Evolutionary conservation across 2,888 invertebrate species (phyloP).

Genomic region (Chironomus riparius): DNA sequence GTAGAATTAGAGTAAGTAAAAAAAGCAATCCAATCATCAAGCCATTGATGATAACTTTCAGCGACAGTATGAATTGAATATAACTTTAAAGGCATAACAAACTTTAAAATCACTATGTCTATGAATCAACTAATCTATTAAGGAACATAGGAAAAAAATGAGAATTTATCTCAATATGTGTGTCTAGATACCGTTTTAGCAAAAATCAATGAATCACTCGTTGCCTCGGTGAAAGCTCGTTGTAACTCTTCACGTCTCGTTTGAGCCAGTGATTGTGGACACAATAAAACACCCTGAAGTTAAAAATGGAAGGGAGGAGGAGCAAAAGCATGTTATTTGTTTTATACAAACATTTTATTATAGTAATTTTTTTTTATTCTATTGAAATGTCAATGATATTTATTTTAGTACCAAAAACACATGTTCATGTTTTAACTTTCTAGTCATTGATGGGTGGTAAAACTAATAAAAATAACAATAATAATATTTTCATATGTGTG

Average conservation of each 20-base stretch:
- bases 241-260: slow-evolving; percentile 74
- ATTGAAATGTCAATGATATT: too few species aligned
- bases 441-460: too few species aligned
- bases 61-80: not conserved
- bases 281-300: slow-evolving; percentile 57
- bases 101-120: too few species aligned
- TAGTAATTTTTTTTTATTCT: too few species aligned
- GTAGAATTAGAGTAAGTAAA: not conserved
- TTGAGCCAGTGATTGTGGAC: slow-evolving; percentile 84
- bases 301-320: not conserved
- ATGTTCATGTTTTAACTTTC: too few species aligned
- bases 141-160: not conserved
- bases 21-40: not conserved
- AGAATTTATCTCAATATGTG: not conserved
- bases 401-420: too few species aligned
- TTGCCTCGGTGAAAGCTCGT: slow-evolving; percentile 82
- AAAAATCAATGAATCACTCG: slow-evolving; percentile 78
- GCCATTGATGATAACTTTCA: not conserved
- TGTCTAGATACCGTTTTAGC: slow-evolving; percentile 69
- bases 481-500: too few species aligned
- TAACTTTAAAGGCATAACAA: too few species aligned
- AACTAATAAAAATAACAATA: too few species aligned
- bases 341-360: too few species aligned
- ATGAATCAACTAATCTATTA: too few species aligned
- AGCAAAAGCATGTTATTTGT: too few species aligned